Evolutionary conservation across 2,888 invertebrate genomes (phyloP).

Genomic region (Chalcis sispes): DNA sequence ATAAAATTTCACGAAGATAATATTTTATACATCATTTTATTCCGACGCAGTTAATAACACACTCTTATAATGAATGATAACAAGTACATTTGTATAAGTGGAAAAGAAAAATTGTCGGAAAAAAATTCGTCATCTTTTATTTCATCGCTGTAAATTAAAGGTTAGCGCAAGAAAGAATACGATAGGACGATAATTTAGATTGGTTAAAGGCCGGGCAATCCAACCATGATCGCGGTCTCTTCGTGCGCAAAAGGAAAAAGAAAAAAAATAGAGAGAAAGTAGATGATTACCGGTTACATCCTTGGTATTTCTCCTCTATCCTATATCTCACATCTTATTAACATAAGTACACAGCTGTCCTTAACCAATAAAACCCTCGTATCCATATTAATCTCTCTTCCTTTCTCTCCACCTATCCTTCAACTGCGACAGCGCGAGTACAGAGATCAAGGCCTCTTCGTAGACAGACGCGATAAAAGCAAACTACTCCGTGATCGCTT

Average conservation of each 20-base stretch:
- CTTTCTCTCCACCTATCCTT: neutral
- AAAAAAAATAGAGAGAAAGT: neutral
- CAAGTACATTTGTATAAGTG: no score
- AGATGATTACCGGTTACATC: slow-evolving; percentile 20
- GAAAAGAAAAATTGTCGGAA: no score
- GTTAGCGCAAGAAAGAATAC: neutral
- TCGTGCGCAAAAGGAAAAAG: neutral
- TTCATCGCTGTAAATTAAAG: neutral
- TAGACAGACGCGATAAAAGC: neutral
- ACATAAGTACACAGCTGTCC: slow-evolving; percentile 28
- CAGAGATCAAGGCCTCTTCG: slow-evolving; percentile 34
- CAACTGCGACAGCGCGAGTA: neutral
- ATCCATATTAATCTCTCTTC: no score
- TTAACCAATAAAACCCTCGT: no score
- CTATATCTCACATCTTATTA: slow-evolving; percentile 26
- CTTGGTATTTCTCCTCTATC: no score
- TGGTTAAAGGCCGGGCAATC: neutral
- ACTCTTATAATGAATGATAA: no score
- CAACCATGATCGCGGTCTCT: neutral
- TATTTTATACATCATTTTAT: no score
- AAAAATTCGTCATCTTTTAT: no score
- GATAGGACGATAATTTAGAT: neutral
- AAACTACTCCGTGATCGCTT: slow-evolving; percentile 16
- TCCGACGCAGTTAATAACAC: no score
- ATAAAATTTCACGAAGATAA: no score